A percentile compares a stretch with the other conserved stretches of the same genome.
These are phyloP conservation scores for Glossosoma conforme DNA, from an alignment of 1,140 invertebrate species.

Conservation along the genomic window DNA sequence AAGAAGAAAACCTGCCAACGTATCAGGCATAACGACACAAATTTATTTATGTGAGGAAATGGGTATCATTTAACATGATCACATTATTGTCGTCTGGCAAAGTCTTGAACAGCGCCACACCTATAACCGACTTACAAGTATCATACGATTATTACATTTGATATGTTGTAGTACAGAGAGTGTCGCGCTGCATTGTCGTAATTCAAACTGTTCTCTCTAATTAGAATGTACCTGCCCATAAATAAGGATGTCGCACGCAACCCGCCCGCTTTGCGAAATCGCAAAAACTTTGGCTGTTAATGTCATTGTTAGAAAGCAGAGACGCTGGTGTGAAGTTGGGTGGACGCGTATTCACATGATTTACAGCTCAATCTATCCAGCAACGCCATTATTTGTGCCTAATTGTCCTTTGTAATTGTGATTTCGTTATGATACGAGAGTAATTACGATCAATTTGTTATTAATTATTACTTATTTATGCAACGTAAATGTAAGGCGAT, in stretches of 20 bases:
- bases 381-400: too few relatives aligned
- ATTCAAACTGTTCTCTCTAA: slow-evolving; percentile 17
- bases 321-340: background rate
- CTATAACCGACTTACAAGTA: background rate
- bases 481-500: too few relatives aligned
- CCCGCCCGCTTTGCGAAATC: background rate
- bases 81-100: background rate
- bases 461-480: too few relatives aligned
- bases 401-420: too few relatives aligned
- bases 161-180: slow-evolving; percentile 15
- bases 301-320: background rate
- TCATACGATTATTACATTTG: slow-evolving; percentile 6
- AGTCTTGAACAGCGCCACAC: slow-evolving; percentile 6
- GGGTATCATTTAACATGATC: slow-evolving; percentile 3
- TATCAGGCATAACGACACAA: too few relatives aligned
- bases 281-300: background rate
- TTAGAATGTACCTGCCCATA: slow-evolving; percentile 18
- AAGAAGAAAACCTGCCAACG: too few relatives aligned
- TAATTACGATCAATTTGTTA: too few relatives aligned
- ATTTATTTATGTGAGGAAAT: too few relatives aligned
- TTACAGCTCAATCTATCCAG: too few relatives aligned
- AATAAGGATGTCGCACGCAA: slow-evolving; percentile 13
- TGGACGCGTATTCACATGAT: background rate
- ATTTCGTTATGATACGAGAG: too few relatives aligned
- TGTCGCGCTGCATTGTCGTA: slow-evolving; percentile 14